Conservation (phyloP, 2,888 invertebrate genomes). For the Apodemia zela region DNA sequence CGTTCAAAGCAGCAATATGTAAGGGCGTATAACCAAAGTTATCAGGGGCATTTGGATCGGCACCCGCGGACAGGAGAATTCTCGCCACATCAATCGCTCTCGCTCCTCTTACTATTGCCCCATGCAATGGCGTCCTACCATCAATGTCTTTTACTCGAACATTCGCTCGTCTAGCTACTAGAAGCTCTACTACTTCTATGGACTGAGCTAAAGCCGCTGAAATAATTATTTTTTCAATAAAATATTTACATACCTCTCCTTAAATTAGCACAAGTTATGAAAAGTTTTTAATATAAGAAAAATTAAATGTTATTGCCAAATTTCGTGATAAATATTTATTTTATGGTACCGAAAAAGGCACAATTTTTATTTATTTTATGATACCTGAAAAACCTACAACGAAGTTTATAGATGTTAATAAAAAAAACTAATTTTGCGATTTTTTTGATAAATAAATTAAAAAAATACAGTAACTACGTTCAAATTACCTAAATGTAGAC, state of each 20-base stretch:
- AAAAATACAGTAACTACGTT: too few species aligned
- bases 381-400: too few species aligned
- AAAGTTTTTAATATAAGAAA: too few species aligned
- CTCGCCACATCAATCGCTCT: constrained; percentile 85
- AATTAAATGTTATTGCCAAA: too few species aligned
- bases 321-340: too few species aligned
- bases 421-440: too few species aligned
- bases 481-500: constrained; percentile 84
- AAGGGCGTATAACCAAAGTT: constrained; percentile 91
- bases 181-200: constrained; percentile 85
- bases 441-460: too few species aligned
- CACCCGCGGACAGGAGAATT: constrained; percentile 83
- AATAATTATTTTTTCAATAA: constrained; percentile 28
- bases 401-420: too few species aligned
- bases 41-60: constrained; percentile 88
- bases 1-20: constrained; percentile 91
- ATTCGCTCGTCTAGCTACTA: constrained; percentile 83
- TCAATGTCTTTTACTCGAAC: constrained; percentile 85
- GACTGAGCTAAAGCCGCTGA: constrained; percentile 89
- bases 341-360: too few species aligned
- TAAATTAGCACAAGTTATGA: too few species aligned
- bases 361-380: too few species aligned
- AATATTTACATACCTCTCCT: too few species aligned
- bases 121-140: constrained; percentile 89
- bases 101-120: constrained; percentile 89